Evolutionary conservation across 2,797 vertebrate species (phyloP).

Genomic region (Spheniscus humboldti): DNA sequence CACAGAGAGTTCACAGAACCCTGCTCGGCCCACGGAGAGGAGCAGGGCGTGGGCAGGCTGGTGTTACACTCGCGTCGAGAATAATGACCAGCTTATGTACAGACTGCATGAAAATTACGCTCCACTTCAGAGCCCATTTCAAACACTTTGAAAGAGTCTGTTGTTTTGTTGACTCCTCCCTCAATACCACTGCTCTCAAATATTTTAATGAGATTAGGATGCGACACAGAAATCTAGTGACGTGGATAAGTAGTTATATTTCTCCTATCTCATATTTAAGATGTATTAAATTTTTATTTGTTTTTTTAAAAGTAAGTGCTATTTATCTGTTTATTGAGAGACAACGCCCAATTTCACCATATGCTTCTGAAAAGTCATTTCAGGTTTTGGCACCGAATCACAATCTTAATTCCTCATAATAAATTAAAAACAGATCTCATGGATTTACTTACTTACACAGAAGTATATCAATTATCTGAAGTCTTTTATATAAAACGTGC

Average conservation of each 20-base stretch:
- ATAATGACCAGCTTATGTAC: background rate
- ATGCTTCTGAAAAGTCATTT: background rate
- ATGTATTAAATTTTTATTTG: background rate
- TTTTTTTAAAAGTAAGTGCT: background rate
- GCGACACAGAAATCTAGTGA: background rate
- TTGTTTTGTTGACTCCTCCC: background rate
- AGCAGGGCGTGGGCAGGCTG: background rate
- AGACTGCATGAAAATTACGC: background rate
- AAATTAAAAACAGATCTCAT: background rate
- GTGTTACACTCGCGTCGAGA: background rate
- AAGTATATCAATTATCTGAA: background rate
- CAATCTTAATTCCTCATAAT: background rate
- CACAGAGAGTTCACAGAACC: background rate
- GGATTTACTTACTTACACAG: background rate
- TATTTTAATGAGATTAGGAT: background rate
- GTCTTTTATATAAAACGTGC: background rate
- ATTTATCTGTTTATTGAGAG: background rate
- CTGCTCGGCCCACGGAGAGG: background rate
- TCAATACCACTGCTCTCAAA: background rate
- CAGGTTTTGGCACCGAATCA: background rate
- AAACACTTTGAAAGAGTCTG: background rate
- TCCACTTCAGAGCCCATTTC: background rate
- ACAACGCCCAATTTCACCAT: rapidly evolving
- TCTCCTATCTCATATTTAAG: background rate
- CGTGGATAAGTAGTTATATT: background rate